Conservation (phyloP, 2,113 vertebrate species). For the Actenoides hombroni region DNA sequence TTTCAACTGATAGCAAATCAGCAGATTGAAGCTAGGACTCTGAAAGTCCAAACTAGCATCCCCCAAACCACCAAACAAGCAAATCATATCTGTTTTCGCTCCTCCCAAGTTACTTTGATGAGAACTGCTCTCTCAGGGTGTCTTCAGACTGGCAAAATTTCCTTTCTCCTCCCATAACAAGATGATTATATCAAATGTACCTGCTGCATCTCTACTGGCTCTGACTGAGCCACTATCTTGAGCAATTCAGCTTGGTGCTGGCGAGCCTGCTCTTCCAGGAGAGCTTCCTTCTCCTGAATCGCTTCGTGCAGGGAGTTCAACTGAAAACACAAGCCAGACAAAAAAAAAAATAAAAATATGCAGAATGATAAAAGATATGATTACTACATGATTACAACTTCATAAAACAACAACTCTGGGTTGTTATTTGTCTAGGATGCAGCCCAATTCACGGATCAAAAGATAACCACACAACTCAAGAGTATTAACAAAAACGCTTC, state of each 20-base stretch:
- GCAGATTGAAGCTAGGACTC: neutral
- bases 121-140: neutral
- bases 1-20: neutral
- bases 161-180: neutral
- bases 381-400: neutral
- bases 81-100: neutral
- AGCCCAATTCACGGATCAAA: neutral
- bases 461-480: neutral
- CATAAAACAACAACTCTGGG: neutral
- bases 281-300: conserved; percentile 86
- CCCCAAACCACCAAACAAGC: neutral
- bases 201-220: conserved; percentile 82
- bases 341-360: neutral
- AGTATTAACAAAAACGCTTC: neutral
- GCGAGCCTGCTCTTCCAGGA: conserved; percentile 84
- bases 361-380: neutral
- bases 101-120: neutral
- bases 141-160: neutral
- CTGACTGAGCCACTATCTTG: conserved; percentile 63
- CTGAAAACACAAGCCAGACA: conserved; percentile 72
- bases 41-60: neutral
- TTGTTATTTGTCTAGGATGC: neutral
- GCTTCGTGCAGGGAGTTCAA: conserved; percentile 81
- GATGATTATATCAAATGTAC: conserved; percentile 61
- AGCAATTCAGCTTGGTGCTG: conserved; percentile 88